Base-by-base conservation (phyloP, 2,888 invertebrate species). In the Chaitophorus viminalis region DNA sequence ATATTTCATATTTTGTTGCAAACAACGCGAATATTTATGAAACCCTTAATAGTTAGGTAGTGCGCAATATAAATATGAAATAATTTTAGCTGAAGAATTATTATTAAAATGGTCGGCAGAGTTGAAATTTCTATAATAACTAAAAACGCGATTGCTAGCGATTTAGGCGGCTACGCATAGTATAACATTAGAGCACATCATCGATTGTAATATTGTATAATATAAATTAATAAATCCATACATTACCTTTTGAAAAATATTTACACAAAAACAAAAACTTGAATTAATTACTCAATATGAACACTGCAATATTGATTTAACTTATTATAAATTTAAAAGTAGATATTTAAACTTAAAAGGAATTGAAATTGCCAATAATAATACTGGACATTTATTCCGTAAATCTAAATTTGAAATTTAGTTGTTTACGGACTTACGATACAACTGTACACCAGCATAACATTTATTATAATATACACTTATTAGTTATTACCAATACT, bases 241-340 rank as follows among this genome's bases (percentile, higher is more conserved):
- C 78, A 78, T 70, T 86, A 86, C 85, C 85, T 86, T 85, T 29
- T n/a, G 2, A 21, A 29, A n/a, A 8, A n/a, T 52, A 52, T n/a
- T 77, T 29, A 33, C 70, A 52, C 21, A n/a, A 78, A 82, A 52
- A 54, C 14, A 33, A n/a, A 54, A 78, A 70, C 9, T 70, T n/a
- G 76, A 76, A 65, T 65, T 33, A 84, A 33, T 39, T 54, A 82
- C 25, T n/a, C n/a, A 33, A 36, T 54, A n/a, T 39, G 21, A n/a
- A 74, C 74, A 82, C 74, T 6, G 39, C 60, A 65, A 25, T 25
- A 54, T 21, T 17, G n/a, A 60, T 77, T 14, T 52, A 46, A 46
- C 46, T 46, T 46, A 79, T 3, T 29, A 68, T 11, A 11, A 60
- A 78, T 60, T 9, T 9, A 31, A 31, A 14, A 78, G 33, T 25